These are phyloP conservation scores for Spialia ferax DNA, from an alignment of 2,888 invertebrate genomes.

Conservation along the genomic window DNA sequence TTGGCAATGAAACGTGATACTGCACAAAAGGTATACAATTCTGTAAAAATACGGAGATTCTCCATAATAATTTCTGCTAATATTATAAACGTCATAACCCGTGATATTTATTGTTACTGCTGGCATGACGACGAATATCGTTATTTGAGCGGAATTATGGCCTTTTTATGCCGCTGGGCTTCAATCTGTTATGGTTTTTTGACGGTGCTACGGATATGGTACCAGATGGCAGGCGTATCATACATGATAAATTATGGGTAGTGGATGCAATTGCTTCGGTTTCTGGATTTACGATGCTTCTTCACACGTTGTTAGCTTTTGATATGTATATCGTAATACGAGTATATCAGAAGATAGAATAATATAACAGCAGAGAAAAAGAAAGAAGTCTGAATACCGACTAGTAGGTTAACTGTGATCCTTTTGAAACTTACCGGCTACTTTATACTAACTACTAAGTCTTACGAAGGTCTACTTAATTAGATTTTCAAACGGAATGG, in stretches of 20 bases:
- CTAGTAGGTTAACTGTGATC: too few species aligned
- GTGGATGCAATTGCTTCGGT: neutral
- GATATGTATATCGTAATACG: too few species aligned
- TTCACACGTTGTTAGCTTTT: neutral
- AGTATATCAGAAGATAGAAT: too few species aligned
- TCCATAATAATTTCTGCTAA: slow-evolving; percentile 5
- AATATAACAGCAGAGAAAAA: too few species aligned
- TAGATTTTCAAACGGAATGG: too few species aligned
- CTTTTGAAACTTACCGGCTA: too few species aligned
- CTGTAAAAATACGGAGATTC: neutral
- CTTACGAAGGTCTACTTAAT: too few species aligned
- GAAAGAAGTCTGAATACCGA: too few species aligned
- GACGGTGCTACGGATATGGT: neutral
- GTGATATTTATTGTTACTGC: slow-evolving; percentile 18
- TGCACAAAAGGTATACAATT: neutral
- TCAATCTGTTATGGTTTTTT: slow-evolving; percentile 24
- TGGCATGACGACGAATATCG: slow-evolving; percentile 1
- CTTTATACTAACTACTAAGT: too few species aligned
- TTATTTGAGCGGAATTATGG: slow-evolving; percentile 15
- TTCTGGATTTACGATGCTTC: neutral
- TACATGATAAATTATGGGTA: slow-evolving; percentile 16
- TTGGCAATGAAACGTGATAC: slow-evolving; percentile 1
- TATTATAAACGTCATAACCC: slow-evolving; percentile 9
- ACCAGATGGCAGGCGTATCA: neutral
- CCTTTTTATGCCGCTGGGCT: slow-evolving; percentile 15